Evolutionary conservation across 2,113 vertebrate genomes (phyloP).

Genomic region (Lophotis ruficrista): DNA sequence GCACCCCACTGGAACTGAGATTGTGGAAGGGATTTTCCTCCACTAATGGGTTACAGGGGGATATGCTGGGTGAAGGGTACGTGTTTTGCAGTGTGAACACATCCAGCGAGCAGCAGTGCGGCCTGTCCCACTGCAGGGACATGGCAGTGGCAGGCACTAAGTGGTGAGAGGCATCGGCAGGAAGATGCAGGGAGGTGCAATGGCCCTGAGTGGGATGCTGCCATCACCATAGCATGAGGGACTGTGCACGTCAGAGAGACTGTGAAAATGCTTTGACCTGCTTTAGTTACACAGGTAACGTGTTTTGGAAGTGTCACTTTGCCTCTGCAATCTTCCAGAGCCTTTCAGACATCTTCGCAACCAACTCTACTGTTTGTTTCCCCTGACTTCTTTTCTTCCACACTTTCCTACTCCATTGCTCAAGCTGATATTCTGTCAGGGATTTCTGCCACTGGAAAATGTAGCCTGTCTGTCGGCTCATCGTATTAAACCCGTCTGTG

Average conservation of each 20-base stretch:
- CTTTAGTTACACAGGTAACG: fast-evolving
- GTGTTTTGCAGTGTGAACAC: neutral
- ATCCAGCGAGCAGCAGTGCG: neutral
- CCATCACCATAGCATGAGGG: no score
- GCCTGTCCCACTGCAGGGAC: neutral
- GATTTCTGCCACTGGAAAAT: neutral
- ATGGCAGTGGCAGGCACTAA: neutral
- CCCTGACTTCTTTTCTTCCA: neutral
- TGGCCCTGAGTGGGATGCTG: neutral
- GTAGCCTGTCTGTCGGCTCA: neutral
- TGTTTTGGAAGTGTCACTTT: neutral
- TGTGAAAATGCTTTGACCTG: neutral
- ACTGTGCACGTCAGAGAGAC: neutral
- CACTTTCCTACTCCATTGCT: neutral
- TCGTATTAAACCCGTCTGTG: fast-evolving
- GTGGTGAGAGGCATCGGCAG: neutral
- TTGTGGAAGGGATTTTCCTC: neutral
- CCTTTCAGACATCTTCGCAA: neutral
- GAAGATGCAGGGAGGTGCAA: neutral
- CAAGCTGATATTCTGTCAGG: neutral
- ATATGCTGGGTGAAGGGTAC: neutral
- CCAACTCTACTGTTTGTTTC: neutral
- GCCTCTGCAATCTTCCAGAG: neutral
- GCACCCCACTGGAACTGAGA: neutral
- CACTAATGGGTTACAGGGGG: fast-evolving